These are phyloP conservation scores for Pammene fasciana DNA, from an alignment of 2,888 invertebrate genomes.

Conservation along the genomic window DNA sequence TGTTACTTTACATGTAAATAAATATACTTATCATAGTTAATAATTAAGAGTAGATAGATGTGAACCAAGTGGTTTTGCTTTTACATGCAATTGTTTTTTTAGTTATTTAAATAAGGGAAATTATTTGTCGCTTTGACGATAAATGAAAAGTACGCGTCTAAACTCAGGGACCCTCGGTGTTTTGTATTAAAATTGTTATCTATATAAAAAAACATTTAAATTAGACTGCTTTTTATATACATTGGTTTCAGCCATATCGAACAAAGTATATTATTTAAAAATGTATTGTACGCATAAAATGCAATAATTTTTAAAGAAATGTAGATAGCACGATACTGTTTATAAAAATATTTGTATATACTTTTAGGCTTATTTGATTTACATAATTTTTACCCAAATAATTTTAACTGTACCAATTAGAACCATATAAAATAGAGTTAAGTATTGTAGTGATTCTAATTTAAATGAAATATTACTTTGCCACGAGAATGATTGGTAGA, in stretches of 20 bases:
- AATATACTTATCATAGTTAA: constrained; percentile 46
- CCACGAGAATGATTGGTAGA: constrained; percentile 18
- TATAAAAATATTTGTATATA: constrained; percentile 61
- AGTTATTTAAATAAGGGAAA: constrained; percentile 3
- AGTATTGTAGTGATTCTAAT: constrained; percentile 27
- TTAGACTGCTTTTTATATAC: constrained; percentile 8
- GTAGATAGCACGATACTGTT: constrained; percentile 66
- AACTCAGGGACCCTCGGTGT: constrained; percentile 45
- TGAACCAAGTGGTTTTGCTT: constrained; percentile 54
- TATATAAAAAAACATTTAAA: constrained; percentile 16
- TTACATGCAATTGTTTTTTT: constrained; percentile 49
- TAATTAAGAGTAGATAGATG: constrained; percentile 51
- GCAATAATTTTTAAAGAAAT: constrained; percentile 63
- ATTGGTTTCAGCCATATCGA: constrained; percentile 24
- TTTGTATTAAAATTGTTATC: constrained; percentile 38
- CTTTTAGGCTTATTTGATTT: constrained; percentile 52
- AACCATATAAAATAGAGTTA: constrained; percentile 40
- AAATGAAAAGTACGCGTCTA: constrained; percentile 41
- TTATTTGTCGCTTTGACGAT: constrained; percentile 17
- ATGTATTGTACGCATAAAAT: constrained; percentile 64
- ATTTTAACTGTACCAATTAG: constrained; percentile 53
- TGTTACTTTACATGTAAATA: constrained; percentile 66
- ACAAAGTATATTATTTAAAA: constrained; percentile 35
- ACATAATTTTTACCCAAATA: constrained; percentile 44
- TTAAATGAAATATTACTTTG: constrained; percentile 26